phyloP scores from a whole-genome alignment of 2,888 invertebrate species.

The Temnothorax rugatulus region DNA sequence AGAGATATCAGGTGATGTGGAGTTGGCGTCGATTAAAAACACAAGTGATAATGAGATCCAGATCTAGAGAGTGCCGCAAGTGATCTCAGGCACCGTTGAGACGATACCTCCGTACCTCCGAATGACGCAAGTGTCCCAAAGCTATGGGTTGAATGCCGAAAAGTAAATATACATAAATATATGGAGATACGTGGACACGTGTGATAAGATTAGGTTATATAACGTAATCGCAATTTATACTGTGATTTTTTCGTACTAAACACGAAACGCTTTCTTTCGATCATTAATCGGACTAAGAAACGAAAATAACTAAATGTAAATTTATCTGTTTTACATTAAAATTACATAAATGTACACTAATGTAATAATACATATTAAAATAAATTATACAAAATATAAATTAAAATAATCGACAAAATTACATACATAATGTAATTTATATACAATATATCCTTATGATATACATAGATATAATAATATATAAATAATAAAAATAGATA shows the following conservation, averaged over 20 bases:
- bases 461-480: background rate
- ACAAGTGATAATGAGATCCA: background rate
- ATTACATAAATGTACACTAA: background rate
- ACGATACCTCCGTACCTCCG: background rate
- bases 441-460: background rate
- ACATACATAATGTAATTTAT: background rate
- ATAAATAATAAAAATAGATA: background rate
- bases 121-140: background rate
- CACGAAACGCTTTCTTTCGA: background rate
- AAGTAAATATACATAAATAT: conserved; percentile 13
- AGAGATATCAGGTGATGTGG: conserved; percentile 8
- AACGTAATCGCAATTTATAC: background rate
- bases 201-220: conserved; percentile 39
- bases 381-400: too few relatives aligned
- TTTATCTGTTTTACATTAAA: background rate
- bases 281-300: background rate
- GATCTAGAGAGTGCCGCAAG: background rate
- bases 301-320: background rate
- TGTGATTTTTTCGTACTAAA: background rate
- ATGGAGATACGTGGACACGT: background rate
- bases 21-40: background rate
- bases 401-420: background rate
- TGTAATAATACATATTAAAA: background rate
- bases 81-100: background rate
- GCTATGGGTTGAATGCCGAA: conserved; percentile 60